A percentile compares a stretch with the other conserved stretches of the same genome.
Conservation (phyloP, 2,888 invertebrate species). For the Drosophila nigritarsus region DNA sequence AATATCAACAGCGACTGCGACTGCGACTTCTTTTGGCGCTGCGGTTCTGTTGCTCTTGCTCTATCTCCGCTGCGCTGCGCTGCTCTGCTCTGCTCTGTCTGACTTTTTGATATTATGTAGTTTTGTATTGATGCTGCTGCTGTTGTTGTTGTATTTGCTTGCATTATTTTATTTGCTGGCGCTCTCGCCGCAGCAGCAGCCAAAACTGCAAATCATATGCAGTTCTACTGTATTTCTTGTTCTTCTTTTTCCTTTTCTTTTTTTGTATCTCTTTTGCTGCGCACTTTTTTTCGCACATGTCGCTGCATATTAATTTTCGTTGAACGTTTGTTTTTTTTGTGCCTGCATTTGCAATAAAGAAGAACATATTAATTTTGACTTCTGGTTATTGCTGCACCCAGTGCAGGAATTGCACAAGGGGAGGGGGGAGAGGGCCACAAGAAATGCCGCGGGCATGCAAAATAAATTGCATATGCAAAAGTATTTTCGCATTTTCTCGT, state of each 20-base stretch:
- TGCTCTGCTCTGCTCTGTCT: slow-evolving; percentile 25
- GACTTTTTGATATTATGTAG: slow-evolving; percentile 54
- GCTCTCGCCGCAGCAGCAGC: slow-evolving; percentile 52
- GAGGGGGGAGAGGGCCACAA: background rate
- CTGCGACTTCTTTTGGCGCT: slow-evolving; percentile 49
- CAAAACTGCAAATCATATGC: slow-evolving; percentile 69
- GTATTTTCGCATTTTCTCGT: slow-evolving; percentile 61
- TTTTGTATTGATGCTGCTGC: slow-evolving; percentile 42
- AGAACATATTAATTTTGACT: slow-evolving; percentile 79
- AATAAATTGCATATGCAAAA: slow-evolving; percentile 75
- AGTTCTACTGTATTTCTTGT: slow-evolving; percentile 31
- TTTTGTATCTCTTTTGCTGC: slow-evolving; percentile 36
- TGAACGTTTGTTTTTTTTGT: slow-evolving; percentile 29
- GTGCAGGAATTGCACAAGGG: background rate
- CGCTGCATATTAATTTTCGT: slow-evolving; percentile 75
- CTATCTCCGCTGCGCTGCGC: slow-evolving; percentile 8
- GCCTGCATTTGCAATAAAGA: slow-evolving; percentile 69
- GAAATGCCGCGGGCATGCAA: slow-evolving; percentile 65
- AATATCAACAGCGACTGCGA: slow-evolving; percentile 20
- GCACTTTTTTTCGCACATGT: slow-evolving; percentile 65
- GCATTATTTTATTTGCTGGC: slow-evolving; percentile 52
- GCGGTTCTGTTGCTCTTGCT: slow-evolving; percentile 26
- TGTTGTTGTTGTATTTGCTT: slow-evolving; percentile 15
- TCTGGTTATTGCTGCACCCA: slow-evolving; percentile 70
- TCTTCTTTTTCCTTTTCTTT: slow-evolving; percentile 8